These are phyloP conservation scores for Nemotelus pantherinus DNA, from an alignment of 2,888 invertebrate species.

Conservation along the genomic window DNA sequence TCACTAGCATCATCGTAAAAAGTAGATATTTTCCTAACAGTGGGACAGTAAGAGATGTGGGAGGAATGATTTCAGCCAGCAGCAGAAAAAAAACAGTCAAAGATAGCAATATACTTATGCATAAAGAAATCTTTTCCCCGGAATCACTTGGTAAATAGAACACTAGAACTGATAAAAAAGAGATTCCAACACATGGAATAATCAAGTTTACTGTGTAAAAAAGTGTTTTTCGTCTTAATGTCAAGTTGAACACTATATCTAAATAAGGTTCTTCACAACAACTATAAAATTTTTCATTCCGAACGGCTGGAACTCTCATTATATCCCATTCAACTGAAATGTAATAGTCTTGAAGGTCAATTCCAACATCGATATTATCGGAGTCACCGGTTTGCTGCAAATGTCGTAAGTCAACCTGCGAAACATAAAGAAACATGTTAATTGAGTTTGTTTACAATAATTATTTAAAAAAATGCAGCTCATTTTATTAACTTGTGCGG, in stretches of 20 bases:
- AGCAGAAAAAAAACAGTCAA: conserved; percentile 94
- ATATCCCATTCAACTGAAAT: conserved; percentile 99
- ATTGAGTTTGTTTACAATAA: too few species aligned
- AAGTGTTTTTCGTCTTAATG: conserved; percentile 91
- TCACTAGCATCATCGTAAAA: conserved; percentile 95
- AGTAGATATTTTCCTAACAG: conserved; percentile 90
- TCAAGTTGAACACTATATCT: conserved; percentile 98
- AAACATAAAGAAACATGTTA: neutral
- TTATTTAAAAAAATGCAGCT: too few species aligned
- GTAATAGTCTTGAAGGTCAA: conserved; percentile 93
- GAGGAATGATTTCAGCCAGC: conserved; percentile 93
- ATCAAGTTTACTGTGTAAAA: conserved; percentile 98
- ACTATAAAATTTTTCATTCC: conserved; percentile 93
- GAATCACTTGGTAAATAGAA: conserved; percentile 98
- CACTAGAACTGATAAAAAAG: conserved; percentile 94
- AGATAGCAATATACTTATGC: conserved; percentile 92
- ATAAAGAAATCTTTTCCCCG: conserved; percentile 96
- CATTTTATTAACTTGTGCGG: too few species aligned
- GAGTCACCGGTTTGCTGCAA: conserved; percentile 87
- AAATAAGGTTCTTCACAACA: conserved; percentile 97
- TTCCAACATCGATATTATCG: conserved; percentile 88
- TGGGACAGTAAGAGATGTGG: conserved; percentile 91
- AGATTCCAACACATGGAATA: conserved; percentile 96
- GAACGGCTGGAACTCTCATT: conserved; percentile 88
- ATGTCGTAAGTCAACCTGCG: conserved; percentile 88